Evolutionary conservation across 23 tunicate species (phyloP).

Genomic region (Trididemnum miniatum): DNA sequence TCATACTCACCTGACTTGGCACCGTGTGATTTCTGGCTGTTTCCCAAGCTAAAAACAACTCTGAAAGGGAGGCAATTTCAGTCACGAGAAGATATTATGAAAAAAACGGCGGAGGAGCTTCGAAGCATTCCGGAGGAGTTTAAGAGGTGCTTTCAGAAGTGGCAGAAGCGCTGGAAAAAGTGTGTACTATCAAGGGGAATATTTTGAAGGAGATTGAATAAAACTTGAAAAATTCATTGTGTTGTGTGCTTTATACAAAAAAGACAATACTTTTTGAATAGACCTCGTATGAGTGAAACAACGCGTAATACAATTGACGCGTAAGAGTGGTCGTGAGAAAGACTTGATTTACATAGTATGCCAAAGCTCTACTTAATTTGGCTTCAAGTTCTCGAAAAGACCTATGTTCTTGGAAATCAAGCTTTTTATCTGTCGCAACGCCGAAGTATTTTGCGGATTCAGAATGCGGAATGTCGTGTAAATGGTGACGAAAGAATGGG

Average conservation of each 20-base stretch:
- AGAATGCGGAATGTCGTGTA: too few species aligned
- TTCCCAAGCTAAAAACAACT: neutral
- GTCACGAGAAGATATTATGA: neutral
- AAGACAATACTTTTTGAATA: conserved; percentile 4
- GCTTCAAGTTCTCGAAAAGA: too few species aligned
- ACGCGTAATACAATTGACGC: too few species aligned
- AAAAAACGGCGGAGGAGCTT: conserved; percentile 1
- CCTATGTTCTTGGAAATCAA: too few species aligned
- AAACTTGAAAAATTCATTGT: conserved; percentile 1
- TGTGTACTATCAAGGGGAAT: neutral
- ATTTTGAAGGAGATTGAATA: conserved; percentile 7
- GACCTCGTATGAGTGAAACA: conserved; percentile 1
- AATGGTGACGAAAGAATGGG: too few species aligned
- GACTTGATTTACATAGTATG: too few species aligned
- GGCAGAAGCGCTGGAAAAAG: conserved; percentile 17
- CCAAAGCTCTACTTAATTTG: too few species aligned
- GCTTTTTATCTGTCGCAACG: too few species aligned
- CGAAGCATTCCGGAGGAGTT: conserved; percentile 6
- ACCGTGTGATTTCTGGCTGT: conserved; percentile 3
- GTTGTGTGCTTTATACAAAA: conserved; percentile 19
- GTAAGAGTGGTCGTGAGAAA: too few species aligned
- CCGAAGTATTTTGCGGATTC: too few species aligned
- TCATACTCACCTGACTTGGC: neutral
- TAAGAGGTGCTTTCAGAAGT: neutral
- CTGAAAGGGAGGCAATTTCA: neutral